Base-by-base conservation (phyloP, 2,888 invertebrate genomes). In the Sphaerophoria taeniata region DNA sequence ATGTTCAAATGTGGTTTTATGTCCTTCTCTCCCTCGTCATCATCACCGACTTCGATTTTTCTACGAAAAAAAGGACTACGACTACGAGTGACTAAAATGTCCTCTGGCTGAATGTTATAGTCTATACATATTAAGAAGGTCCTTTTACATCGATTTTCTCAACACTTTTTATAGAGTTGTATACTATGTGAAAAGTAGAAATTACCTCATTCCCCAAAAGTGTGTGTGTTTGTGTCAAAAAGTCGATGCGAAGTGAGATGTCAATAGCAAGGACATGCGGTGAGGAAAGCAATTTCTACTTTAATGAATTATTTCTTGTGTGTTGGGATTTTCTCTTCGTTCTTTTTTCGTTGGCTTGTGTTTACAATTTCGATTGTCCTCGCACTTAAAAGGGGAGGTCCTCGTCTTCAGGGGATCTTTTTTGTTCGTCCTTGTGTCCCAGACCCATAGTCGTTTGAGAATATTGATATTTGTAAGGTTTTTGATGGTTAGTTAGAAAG, bases 401-500 rank as follows among this genome's bases (percentile, higher is more conserved):
- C 47, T 73, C 45, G n/a, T 51, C 39, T 65, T 63, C 3, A 3
- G 24, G 4, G 9, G n/a, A n/a, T 14, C 6, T 12, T 56, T 56
- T 36, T 34, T 39, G 36, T 58, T 12, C 6, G 12, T 55, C 47
- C 36, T 34, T 58, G 24, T 60, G 39, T 60, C 60, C 60, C 24
- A 24, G 16, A 16, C 24, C 12, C 43, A 24, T 58, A 36, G 36
- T 16, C 16, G 47, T 14, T 14, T 14, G 16, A 71, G 76, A 61
- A 61, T 36, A 65, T 49, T 83, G 73, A 72, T 82, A 69, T 78
- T 83, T 83, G 78, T 78, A 78, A 70, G 78, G 79, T 80, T 67
- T 84, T 53, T 84, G 79, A 84, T 80, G 84, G 84, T 80, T 84
- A 84, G 84, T 84, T 80, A 80, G 80, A 84, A 76, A 69, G 84